Evolutionary conservation across 2,113 vertebrate species (phyloP), one percentile per base, ranked within the genome.

Genomic region (Ascaphus truei): DNA sequence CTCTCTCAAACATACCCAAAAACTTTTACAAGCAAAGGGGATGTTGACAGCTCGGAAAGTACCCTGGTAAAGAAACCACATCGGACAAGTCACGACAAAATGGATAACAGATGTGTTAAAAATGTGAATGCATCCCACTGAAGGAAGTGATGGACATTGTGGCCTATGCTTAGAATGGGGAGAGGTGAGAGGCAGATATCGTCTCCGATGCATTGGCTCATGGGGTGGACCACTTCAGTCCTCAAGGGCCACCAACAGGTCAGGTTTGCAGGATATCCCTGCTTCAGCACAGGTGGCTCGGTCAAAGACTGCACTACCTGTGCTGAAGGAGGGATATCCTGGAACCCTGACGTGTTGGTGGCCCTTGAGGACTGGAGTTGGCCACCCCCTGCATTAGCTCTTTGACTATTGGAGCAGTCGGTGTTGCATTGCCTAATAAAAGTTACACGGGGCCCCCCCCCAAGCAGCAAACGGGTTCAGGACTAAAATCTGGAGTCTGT

Each of bases 31-130:
- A 37, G 85, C 83, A 91, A 92, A 83, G 91, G 89, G 74, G 76
- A 80, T 27, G 33, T 81, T 48, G 92, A 90, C 80, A 86, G 84
- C 1, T 75, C 81, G 7, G 88, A 77, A 74, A 82, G 81, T 67
- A 78, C 84, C 7, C 86, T 90, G 0, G 80, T 89, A 73, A 91
- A 91, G 77, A 88, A 86, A 59, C 89, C 91, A 31, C 86, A 84
- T 77, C 91, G 93, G 90, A 93, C 89, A 45, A 78, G 79, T 0
- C 86, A 82, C 82, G 88, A 88, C 85, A 92, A 92, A 78, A 93
- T 95, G 83, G 95, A 98, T 90, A 98, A 98, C 90, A 91, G 93
- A 7, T 89, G 87, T 29, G 83, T 86, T 73, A 92, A 96, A 89
- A 92, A 93, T 85, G 79, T 84, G 84, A 90, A 87, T 51, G 84